Evolutionary conservation across 2,888 invertebrate genomes (phyloP), one percentile per base, ranked within the genome.

Genomic region (Erannis defoliaria): DNA sequence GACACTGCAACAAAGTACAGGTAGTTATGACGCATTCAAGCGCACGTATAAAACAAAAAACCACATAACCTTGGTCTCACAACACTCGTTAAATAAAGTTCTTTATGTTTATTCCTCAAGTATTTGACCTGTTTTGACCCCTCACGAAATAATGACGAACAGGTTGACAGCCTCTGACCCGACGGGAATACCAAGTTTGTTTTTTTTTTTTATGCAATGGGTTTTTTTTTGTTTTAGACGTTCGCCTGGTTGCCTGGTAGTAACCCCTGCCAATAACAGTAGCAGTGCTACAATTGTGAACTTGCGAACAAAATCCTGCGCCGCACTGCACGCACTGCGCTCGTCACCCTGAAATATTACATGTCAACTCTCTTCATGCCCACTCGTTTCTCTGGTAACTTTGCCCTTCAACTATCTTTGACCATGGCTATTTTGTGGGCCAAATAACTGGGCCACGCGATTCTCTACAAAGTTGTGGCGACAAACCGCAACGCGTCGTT

Each of bases 81-180:
- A 31, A 31, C 19, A 31, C 31, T 12, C 6, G 12, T 46, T 31
- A 18, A 45, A n/a, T 31, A 18, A 14, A 46, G 18, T 46, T 33
- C 46, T 33, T 46, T 46, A 29, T 19, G 31, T 29, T 6, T n/a
- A 2, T 16, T 31, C 46, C 46, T 46, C 18, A 12, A 26, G 46
- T 45, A 46, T 19, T 31, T 4, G 45, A 45, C 45, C 45, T 10
- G 16, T 5, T 10, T 9, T 45, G 26, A 45, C 45, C 45, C 29
- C 10, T 1, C 38, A 18, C 38, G 18, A 2, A 9, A 18, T 8
- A n/a, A 42, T 38, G 38, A 21, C 21, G 0, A 12, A 14, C 1
- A 23, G 14, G 10, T 10, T 26, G 26, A 26, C 45, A n/a, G 5
- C 8, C 1, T 45, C 5, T 29, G 26, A 45, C 26, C 3, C 5